Evolutionary conservation across 2,888 invertebrate genomes (phyloP).

Genomic region (Brachypalpus laphriformis): DNA sequence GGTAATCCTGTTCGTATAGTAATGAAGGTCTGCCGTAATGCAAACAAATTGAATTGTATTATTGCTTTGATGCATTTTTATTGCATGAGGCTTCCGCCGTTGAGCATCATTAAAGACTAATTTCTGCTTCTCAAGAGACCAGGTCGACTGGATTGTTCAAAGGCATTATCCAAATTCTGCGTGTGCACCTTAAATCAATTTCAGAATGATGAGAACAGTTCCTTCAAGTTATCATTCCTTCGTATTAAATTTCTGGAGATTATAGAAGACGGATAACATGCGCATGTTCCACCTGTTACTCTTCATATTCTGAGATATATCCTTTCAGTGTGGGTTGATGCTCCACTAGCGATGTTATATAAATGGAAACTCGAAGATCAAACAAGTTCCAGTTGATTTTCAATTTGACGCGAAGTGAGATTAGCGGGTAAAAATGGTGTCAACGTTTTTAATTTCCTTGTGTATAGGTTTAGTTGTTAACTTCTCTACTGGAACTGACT

Average conservation of each 20-base stretch:
- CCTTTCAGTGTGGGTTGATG: neutral
- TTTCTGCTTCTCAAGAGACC: conserved; percentile 14
- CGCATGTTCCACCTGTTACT: conserved; percentile 61
- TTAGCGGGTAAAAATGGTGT: conserved; percentile 17
- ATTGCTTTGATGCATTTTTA: neutral
- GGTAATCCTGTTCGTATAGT: conserved; percentile 15
- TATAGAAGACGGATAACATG: conserved; percentile 6
- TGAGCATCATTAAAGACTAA: neutral
- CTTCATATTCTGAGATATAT: neutral
- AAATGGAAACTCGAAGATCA: conserved; percentile 41
- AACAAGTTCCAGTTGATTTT: conserved; percentile 62
- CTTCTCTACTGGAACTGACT: conserved; percentile 38
- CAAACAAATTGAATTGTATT: conserved; percentile 59
- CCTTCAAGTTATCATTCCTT: neutral
- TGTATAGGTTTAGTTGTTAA: conserved; percentile 15
- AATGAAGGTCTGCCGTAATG: conserved; percentile 35
- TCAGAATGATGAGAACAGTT: neutral
- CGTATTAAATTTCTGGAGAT: conserved; percentile 8
- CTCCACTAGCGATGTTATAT: conserved; percentile 40
- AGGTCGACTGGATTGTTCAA: conserved; percentile 11
- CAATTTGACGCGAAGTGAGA: conserved; percentile 13
- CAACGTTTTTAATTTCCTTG: conserved; percentile 3
- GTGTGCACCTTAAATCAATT: neutral
- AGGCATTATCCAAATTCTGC: neutral
- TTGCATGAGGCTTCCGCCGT: neutral